A percentile compares a stretch with the other conserved stretches of the same genome.
phyloP scores from a whole-genome alignment of 2,888 invertebrate species.

The Psylliodes chrysocephalus region DNA sequence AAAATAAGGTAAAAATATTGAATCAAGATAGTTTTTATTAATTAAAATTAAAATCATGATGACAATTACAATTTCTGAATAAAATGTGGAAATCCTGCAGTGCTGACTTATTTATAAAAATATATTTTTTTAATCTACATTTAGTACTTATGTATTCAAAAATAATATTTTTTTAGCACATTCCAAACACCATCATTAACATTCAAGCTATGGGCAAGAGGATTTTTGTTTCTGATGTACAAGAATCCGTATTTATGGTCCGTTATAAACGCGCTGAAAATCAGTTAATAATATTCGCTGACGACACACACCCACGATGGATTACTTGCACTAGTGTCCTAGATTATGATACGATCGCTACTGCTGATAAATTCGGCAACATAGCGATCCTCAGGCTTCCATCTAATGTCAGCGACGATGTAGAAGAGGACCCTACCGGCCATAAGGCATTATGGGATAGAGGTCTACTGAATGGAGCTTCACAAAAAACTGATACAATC shows the following conservation, averaged over 20 bases:
- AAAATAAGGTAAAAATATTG: constrained; percentile 77
- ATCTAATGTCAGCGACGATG: constrained; percentile 93
- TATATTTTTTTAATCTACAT: background rate
- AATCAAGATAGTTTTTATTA: no score
- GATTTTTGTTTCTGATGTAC: constrained; percentile 94
- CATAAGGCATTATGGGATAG: constrained; percentile 97
- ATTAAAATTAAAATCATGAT: constrained; percentile 46
- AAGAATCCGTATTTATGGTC: constrained; percentile 96
- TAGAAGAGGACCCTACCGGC: constrained; percentile 99
- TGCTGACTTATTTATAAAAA: constrained; percentile 51
- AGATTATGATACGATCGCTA: constrained; percentile 96
- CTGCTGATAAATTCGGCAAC: constrained; percentile 98
- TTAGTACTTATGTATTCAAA: background rate
- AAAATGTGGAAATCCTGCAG: constrained; percentile 58
- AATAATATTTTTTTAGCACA: constrained; percentile 72
- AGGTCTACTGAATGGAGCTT: constrained; percentile 73
- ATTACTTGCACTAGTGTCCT: constrained; percentile 91
- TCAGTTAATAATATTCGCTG: constrained; percentile 97
- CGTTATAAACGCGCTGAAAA: constrained; percentile 96
- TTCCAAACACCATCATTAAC: constrained; percentile 93
- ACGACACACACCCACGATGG: constrained; percentile 98
- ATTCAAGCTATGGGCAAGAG: constrained; percentile 95
- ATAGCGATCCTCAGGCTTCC: constrained; percentile 86
- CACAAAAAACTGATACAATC: constrained; percentile 95
- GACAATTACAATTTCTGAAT: constrained; percentile 50